Conservation (phyloP, 2,888 invertebrate genomes). For the Hermaeophaga mercurialis region DNA sequence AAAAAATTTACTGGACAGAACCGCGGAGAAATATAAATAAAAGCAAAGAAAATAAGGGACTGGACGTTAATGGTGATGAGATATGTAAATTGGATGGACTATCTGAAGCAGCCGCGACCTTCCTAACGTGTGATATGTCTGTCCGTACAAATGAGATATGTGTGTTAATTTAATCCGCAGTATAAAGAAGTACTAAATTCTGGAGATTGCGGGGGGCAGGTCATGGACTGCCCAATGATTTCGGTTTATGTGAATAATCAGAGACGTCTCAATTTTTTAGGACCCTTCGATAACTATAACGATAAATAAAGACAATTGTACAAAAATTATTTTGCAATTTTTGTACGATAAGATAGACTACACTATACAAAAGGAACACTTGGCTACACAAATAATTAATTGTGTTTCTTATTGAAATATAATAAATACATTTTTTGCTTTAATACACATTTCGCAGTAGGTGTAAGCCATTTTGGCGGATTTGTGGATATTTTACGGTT, state of each 20-base stretch:
- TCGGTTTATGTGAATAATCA: conserved; percentile 20
- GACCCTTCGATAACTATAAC: too few species aligned
- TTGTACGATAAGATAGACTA: too few species aligned
- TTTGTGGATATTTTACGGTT: too few species aligned
- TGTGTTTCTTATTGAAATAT: too few species aligned
- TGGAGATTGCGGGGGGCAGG: conserved; percentile 34
- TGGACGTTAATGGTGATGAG: conserved; percentile 46
- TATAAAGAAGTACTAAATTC: conserved; percentile 44
- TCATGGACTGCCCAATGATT: conserved; percentile 30
- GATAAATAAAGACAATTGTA: too few species aligned
- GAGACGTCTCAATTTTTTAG: conserved; percentile 11
- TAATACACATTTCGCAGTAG: too few species aligned
- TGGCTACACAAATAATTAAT: too few species aligned
- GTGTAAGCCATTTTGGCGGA: too few species aligned
- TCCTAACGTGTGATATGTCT: conserved; percentile 41
- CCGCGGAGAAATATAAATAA: conserved; percentile 32
- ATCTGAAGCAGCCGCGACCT: conserved; percentile 39
- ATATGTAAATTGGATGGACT: conserved; percentile 43
- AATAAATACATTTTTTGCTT: too few species aligned
- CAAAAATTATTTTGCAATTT: too few species aligned
- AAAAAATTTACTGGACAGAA: conserved; percentile 19
- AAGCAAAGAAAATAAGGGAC: conserved; percentile 30
- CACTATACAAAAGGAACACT: too few species aligned
- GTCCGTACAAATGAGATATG: conserved; percentile 42
- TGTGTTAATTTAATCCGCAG: conserved; percentile 44